Percentiles rank a stretch among this genome's conserved stretches.
phyloP scores from a whole-genome alignment of 2,113 vertebrate genomes.

The Lophochroa leadbeateri region DNA sequence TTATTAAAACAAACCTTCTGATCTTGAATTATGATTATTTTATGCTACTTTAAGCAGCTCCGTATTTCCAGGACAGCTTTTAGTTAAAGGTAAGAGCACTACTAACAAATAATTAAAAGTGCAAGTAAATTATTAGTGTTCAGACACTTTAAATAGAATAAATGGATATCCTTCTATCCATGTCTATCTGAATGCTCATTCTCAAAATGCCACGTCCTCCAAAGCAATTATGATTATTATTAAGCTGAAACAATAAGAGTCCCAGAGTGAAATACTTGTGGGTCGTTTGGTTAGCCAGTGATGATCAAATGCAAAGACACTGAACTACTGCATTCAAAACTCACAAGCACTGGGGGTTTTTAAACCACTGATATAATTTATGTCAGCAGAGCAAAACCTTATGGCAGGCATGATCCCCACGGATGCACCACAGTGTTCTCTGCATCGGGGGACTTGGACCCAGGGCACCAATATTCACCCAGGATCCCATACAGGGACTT shows the following conservation, averaged over 20 bases:
- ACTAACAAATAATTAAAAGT: not conserved
- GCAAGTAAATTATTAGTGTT: not conserved
- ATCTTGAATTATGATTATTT: not conserved
- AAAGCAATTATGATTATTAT: conserved; percentile 29
- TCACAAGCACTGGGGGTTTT: not conserved
- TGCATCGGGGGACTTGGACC: not conserved
- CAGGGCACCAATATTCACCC: not conserved
- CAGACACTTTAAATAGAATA: not conserved
- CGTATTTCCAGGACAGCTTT: not conserved
- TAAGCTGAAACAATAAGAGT: conserved; percentile 10
- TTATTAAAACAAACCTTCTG: not conserved
- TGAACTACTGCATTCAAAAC: not conserved
- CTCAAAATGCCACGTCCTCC: not conserved
- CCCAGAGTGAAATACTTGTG: conserved; percentile 5
- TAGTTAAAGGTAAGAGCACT: not conserved
- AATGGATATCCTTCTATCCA: not conserved
- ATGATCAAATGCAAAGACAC: conserved; percentile 10
- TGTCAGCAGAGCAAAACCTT: conserved; percentile 6
- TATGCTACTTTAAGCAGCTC: not conserved
- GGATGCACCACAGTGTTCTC: not conserved
- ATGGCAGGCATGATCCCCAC: not conserved
- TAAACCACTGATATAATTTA: not conserved
- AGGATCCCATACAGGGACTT: not conserved
- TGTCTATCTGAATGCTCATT: not conserved
- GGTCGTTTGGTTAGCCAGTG: not conserved